These are phyloP conservation scores for Chymomyza costata DNA, from an alignment of 1,140 invertebrate genomes.

Conservation along the genomic window DNA sequence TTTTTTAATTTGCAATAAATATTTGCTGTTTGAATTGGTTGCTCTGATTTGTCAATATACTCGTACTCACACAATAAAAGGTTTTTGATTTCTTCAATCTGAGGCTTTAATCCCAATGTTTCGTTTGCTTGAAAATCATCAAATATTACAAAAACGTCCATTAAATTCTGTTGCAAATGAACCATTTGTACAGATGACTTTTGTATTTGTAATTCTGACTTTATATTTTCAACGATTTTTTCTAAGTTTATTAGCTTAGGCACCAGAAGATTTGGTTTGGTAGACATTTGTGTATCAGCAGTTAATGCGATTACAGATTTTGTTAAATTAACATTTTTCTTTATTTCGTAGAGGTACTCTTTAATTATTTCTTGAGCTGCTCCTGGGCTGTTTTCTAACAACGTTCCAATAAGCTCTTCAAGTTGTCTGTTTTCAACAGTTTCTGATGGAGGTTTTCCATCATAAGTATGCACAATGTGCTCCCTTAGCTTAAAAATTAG, in stretches of 20 bases:
- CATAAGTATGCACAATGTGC: conserved; percentile 67
- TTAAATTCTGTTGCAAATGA: conserved; percentile 53
- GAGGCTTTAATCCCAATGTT: conserved; percentile 13
- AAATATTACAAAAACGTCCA: conserved; percentile 57
- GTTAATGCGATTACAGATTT: conserved; percentile 45
- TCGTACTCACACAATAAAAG: conserved; percentile 40
- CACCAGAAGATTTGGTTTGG: conserved; percentile 40
- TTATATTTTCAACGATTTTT: conserved; percentile 39
- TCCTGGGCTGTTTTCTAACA: conserved; percentile 34
- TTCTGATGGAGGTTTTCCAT: conserved; percentile 30
- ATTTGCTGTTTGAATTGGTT: conserved; percentile 9
- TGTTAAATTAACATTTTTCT: conserved; percentile 45
- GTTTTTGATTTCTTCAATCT: conserved; percentile 39
- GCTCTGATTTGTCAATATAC: conserved; percentile 40
- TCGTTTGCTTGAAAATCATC: conserved; percentile 54
- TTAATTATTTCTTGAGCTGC: conserved; percentile 30
- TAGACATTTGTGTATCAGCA: conserved; percentile 36
- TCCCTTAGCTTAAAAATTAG: conserved; percentile 57
- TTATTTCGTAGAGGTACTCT: conserved; percentile 37
- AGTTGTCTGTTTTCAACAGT: conserved; percentile 22
- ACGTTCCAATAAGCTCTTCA: conserved; percentile 45
- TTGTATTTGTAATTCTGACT: conserved; percentile 21
- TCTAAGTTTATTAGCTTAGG: conserved; percentile 48
- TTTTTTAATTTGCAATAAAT: conserved; percentile 34
- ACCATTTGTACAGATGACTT: conserved; percentile 57